Evolutionary conservation across 2,113 vertebrate genomes (phyloP).

Genomic region (Percina caprodes): DNA sequence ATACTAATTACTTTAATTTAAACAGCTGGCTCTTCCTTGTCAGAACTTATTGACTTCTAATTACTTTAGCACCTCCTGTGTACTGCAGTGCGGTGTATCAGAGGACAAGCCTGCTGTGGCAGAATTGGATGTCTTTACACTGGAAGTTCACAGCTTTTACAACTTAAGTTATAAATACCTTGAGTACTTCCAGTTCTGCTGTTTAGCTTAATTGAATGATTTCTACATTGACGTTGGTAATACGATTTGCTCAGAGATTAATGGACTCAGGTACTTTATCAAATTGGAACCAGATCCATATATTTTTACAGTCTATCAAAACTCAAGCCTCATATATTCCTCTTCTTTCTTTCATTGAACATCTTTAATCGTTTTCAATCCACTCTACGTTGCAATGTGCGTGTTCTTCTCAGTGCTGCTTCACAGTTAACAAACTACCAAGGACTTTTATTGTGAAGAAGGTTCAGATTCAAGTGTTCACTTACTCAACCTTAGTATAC

Average conservation of each 20-base stretch:
- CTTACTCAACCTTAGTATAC: not conserved
- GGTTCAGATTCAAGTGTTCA: not conserved
- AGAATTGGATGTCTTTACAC: not conserved
- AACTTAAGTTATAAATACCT: not conserved
- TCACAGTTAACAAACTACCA: not conserved
- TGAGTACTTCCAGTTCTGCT: not conserved
- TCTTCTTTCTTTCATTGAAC: not conserved
- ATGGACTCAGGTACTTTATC: too few species aligned
- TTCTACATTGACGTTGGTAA: not conserved
- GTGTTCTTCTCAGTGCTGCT: not conserved
- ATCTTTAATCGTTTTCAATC: not conserved
- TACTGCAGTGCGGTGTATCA: not conserved
- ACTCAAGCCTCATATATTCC: not conserved
- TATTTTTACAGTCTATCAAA: not conserved
- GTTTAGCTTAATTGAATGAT: not conserved
- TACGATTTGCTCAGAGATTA: not conserved
- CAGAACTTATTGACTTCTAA: slow-evolving; percentile 53
- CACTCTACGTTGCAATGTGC: not conserved
- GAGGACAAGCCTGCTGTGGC: slow-evolving; percentile 10
- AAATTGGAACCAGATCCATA: not conserved
- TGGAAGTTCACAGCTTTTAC: too few species aligned
- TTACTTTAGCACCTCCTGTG: slow-evolving; percentile 31
- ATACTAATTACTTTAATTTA: slow-evolving; percentile 60
- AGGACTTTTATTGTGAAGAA: too few species aligned
- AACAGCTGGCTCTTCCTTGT: slow-evolving; percentile 38